Percentiles rank a stretch among this genome's conserved stretches.
These are phyloP conservation scores for Atrina japonica DNA, from an alignment of 2,888 invertebrate genomes.

Conservation along the genomic window DNA sequence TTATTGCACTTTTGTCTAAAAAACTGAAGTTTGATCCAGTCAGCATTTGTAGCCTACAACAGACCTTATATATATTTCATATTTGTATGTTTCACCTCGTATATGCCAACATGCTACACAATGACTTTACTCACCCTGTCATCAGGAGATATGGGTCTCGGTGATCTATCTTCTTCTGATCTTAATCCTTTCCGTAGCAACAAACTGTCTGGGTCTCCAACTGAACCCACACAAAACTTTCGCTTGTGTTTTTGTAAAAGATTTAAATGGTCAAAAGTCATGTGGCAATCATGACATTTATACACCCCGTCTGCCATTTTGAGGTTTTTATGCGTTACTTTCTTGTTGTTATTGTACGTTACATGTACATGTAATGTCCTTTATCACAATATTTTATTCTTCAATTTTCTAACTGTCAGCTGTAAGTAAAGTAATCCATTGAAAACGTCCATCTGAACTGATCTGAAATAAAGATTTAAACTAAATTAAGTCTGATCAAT, in stretches of 20 bases:
- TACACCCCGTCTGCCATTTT: slow-evolving; percentile 44
- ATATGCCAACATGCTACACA: too few relatives aligned
- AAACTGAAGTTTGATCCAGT: too few relatives aligned
- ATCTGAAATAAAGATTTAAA: too few relatives aligned
- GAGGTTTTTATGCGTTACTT: not conserved
- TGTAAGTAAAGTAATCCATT: slow-evolving; percentile 14
- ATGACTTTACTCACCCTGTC: slow-evolving; percentile 53
- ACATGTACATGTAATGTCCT: too few relatives aligned
- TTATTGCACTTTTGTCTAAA: too few relatives aligned
- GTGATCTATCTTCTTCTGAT: slow-evolving; percentile 46
- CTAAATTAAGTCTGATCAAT: too few relatives aligned
- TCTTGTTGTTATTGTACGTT: too few relatives aligned
- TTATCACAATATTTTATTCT: not conserved
- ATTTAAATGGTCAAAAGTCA: slow-evolving; percentile 68
- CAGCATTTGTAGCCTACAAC: too few relatives aligned
- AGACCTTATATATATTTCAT: too few relatives aligned
- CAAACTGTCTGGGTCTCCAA: slow-evolving; percentile 67
- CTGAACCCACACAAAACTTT: slow-evolving; percentile 72
- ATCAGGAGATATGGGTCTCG: slow-evolving; percentile 53
- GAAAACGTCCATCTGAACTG: too few relatives aligned
- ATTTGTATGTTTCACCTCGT: too few relatives aligned
- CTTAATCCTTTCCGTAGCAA: slow-evolving; percentile 59
- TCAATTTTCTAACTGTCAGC: slow-evolving; percentile 6
- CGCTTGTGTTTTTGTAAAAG: slow-evolving; percentile 70
- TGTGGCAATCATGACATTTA: slow-evolving; percentile 72